Evolutionary conservation across 1,140 invertebrate species (phyloP).

Genomic region (Bombus waltoni): DNA sequence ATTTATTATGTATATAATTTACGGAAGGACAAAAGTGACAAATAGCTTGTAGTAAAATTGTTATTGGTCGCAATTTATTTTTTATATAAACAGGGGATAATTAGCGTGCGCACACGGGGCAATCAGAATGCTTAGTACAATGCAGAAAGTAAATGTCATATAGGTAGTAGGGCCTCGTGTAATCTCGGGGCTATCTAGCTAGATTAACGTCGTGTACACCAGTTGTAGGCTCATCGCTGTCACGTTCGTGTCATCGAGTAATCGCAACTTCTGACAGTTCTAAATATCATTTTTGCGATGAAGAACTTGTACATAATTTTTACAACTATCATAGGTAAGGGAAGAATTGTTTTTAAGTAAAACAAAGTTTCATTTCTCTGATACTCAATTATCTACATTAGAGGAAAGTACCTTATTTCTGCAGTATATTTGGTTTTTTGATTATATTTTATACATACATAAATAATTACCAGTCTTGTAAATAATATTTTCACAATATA

Average conservation of each 20-base stretch:
- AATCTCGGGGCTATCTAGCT: slow-evolving; percentile 69
- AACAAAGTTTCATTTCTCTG: not conserved
- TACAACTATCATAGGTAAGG: slow-evolving; percentile 52
- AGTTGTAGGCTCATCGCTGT: slow-evolving; percentile 61
- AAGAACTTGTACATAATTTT: slow-evolving; percentile 33
- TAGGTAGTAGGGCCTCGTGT: slow-evolving; percentile 56
- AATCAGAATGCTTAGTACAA: slow-evolving; percentile 13
- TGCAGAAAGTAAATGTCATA: slow-evolving; percentile 61
- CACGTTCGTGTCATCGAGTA: slow-evolving; percentile 51
- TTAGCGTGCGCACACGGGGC: not conserved
- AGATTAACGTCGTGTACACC: slow-evolving; percentile 65
- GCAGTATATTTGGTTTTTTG: too few species aligned
- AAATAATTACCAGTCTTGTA: too few species aligned
- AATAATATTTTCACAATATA: not conserved
- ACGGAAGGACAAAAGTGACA: not conserved
- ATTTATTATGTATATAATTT: not conserved
- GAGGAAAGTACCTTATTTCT: not conserved
- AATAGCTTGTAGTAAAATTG: not conserved
- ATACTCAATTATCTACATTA: not conserved
- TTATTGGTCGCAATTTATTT: not conserved
- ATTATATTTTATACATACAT: not conserved
- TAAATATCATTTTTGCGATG: slow-evolving; percentile 39
- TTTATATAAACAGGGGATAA: not conserved
- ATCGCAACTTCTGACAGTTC: slow-evolving; percentile 36
- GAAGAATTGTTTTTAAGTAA: not conserved